Evolutionary conservation across 2,888 invertebrate genomes (phyloP).

Genomic region (Dasypolia templi): DNA sequence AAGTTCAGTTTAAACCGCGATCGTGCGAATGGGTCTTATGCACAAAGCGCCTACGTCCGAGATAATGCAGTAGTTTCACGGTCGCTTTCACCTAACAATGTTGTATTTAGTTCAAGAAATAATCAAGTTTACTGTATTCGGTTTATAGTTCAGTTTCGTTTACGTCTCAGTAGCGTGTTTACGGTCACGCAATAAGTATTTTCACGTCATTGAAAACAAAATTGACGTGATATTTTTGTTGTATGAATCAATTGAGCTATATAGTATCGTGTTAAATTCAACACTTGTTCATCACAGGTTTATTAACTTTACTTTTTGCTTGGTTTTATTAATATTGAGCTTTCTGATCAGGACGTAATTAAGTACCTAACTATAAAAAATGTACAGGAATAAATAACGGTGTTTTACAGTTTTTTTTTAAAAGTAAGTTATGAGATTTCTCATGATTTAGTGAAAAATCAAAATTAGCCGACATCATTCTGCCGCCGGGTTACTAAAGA

Average conservation of each 20-base stretch:
- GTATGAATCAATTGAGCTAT: slow-evolving; percentile 1
- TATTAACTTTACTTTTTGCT: not conserved
- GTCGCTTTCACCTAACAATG: slow-evolving; percentile 3
- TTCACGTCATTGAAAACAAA: not conserved
- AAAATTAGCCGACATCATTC: too few relatives aligned
- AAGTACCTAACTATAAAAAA: too few relatives aligned
- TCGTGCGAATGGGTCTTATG: not conserved
- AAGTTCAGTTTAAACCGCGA: slow-evolving; percentile 2
- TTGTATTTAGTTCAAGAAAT: not conserved
- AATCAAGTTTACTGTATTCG: not conserved
- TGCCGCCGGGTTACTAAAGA: too few relatives aligned
- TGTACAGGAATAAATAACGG: too few relatives aligned
- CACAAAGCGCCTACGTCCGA: not conserved
- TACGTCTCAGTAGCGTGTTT: not conserved
- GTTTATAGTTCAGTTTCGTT: slow-evolving; percentile 10
- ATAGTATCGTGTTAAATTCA: not conserved
- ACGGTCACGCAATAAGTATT: not conserved
- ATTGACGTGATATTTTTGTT: not conserved
- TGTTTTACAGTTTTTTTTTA: too few relatives aligned
- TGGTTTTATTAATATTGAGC: not conserved
- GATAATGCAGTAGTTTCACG: slow-evolving; percentile 30
- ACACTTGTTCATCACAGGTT: not conserved
- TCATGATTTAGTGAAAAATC: too few relatives aligned
- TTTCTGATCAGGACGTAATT: slow-evolving; percentile 15
- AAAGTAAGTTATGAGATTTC: too few relatives aligned